Base-by-base conservation (phyloP, 30 jellyfish, hydroid and myxozoan species). In the Hydractinia symbiolongicarpus region DNA sequence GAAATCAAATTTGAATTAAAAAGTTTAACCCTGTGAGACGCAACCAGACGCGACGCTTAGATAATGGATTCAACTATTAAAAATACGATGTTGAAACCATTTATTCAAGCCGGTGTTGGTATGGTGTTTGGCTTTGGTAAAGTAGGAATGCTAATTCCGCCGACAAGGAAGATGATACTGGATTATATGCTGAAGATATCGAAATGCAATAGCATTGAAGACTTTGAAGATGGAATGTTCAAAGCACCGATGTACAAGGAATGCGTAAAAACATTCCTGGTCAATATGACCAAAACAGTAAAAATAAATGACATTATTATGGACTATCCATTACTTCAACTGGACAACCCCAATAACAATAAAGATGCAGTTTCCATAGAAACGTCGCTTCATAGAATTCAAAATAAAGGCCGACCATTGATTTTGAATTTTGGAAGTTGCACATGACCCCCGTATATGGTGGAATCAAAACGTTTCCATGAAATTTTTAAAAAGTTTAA, bases 391-490 rank as follows among this genome's bases (percentile, higher is more conserved):
- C 17, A 40, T 9, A 53, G 5, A 49, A 71, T 71, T 9, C 57
- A 21, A 15, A 54, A 58, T 5, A 40, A 40, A 8, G 90, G 76
- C 55, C 82, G 80, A 53, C 97, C 97, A 1, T 77, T 90, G 61
- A 95, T 90, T 20, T 30, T 90, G 78, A 90, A 85, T 85, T 90
- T 90, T 69, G 97, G 97, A 40, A 90, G 97, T 81, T 83, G 93
- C 86, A 77, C 89, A 89, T 90, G 97, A 90, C 95, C 95, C 55
- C 87, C 95, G 89, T 90, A 84, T 58, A 84, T 90, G 95, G 87
- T 85, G 84, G 71, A 79, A 84, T 11, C 85, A 73, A 61, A 80
- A 55, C 91, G 81, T 62, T 90, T 84, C 76, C 70, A 88, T 84
- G 81, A 79, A 58, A 82, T 90, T 30, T 78, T 84, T 21, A 51